Evolutionary conservation across 2,113 vertebrate species (phyloP).

Genomic region (Xenopus borealis): DNA sequence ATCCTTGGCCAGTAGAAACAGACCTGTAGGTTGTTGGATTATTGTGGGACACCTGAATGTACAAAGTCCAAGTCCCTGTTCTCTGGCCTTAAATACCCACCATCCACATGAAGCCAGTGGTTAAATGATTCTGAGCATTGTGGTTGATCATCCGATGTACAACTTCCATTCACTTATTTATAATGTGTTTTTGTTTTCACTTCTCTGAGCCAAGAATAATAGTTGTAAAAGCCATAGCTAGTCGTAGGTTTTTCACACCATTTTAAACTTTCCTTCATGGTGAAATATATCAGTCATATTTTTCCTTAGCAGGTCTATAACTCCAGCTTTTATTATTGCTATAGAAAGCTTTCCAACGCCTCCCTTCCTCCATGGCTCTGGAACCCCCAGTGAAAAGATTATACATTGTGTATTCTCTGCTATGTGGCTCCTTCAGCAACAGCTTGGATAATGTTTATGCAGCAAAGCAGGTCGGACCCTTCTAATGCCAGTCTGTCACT

Average conservation of each 20-base stretch:
- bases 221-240: not conserved
- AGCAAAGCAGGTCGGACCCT: not conserved
- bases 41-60: too few relatives aligned
- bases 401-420: slow-evolving; percentile 25
- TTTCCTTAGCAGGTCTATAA: slow-evolving; percentile 10
- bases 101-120: too few relatives aligned
- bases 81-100: too few relatives aligned
- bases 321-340: slow-evolving; percentile 27
- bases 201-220: slow-evolving; percentile 4
- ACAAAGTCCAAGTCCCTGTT: too few relatives aligned
- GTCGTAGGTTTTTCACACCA: slow-evolving; percentile 22
- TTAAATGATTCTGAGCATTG: too few relatives aligned
- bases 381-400: slow-evolving; percentile 14
- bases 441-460: not conserved
- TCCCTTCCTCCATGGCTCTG: slow-evolving; percentile 16
- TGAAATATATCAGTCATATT: slow-evolving; percentile 34
- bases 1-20: too few relatives aligned
- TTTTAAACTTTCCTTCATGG: slow-evolving; percentile 30
- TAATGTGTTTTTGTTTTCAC: not conserved
- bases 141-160: too few relatives aligned
- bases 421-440: not conserved
- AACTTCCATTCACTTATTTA: not conserved
- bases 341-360: slow-evolving; percentile 20
- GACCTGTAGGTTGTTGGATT: too few relatives aligned
- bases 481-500: too few relatives aligned